Percentiles rank a stretch among this genome's conserved stretches.
Evolutionary conservation across 2,797 vertebrate species (phyloP).

Genomic region (Sebastiscus albofasciatus): DNA sequence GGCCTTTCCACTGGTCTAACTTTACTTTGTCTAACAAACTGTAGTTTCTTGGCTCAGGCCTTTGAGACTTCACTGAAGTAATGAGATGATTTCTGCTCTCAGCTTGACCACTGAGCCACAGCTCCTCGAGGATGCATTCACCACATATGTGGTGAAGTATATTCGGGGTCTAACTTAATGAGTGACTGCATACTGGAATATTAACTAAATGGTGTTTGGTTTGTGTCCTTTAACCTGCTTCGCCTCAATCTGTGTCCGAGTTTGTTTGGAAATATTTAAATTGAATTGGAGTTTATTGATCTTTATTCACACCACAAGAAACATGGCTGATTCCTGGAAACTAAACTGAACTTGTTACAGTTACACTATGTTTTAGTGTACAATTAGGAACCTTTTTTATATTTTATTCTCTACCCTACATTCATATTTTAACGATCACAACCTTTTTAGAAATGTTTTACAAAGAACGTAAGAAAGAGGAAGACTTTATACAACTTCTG

Average conservation of each 20-base stretch:
- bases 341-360: neutral
- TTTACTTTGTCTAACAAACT: neutral
- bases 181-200: slow-evolving; percentile 2
- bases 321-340: rapidly evolving
- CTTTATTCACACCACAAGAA: neutral
- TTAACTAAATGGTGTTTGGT: neutral
- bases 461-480: neutral
- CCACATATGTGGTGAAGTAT: neutral
- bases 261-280: neutral
- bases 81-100: slow-evolving; percentile 20
- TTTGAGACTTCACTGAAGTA: slow-evolving; percentile 5
- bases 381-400: neutral
- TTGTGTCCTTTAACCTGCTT: slow-evolving; percentile 8
- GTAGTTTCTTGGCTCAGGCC: neutral
- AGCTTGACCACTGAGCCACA: neutral
- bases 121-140: neutral
- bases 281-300: neutral
- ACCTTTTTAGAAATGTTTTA: neutral
- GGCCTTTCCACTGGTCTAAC: neutral
- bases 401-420: neutral
- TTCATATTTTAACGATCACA: neutral
- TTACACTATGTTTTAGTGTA: neutral
- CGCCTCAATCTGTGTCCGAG: neutral
- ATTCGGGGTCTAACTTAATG: neutral
- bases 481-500: neutral